These are phyloP conservation scores for Caenorhabditis sp. DNA, from an alignment of 2,888 invertebrate genomes.

Conservation along the genomic window DNA sequence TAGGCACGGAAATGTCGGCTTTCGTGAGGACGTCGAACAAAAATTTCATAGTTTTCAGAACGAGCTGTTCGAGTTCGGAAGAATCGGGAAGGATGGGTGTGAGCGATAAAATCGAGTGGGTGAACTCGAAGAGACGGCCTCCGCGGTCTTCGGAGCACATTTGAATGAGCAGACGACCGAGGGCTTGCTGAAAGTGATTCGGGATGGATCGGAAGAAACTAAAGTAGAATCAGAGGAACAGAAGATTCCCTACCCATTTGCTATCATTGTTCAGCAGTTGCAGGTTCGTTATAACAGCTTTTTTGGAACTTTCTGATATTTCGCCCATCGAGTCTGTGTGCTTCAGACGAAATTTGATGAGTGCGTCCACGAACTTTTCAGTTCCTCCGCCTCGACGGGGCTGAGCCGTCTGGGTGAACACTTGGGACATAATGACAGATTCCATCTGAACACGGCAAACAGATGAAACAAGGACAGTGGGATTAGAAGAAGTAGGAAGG, in stretches of 20 bases:
- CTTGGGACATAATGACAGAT: slow-evolving; percentile 32
- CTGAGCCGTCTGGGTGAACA: slow-evolving; percentile 35
- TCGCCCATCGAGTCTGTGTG: slow-evolving; percentile 16
- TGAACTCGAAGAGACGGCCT: slow-evolving; percentile 25
- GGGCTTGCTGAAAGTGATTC: slow-evolving; percentile 17
- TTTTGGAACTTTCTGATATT: slow-evolving; percentile 11
- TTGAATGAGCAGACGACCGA: slow-evolving; percentile 19
- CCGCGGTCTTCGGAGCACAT: slow-evolving; percentile 41
- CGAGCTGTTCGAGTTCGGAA: slow-evolving; percentile 1
- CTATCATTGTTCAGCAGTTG: slow-evolving; percentile 11
- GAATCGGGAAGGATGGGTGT: not conserved
- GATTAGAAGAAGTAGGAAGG: slow-evolving; percentile 14
- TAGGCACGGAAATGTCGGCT: slow-evolving; percentile 32
- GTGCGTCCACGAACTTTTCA: slow-evolving; percentile 40
- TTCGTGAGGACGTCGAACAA: slow-evolving; percentile 21
- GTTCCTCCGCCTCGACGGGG: slow-evolving; percentile 37
- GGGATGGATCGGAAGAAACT: too few relatives aligned
- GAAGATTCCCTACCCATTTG: slow-evolving; percentile 48
- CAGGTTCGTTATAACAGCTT: slow-evolving; percentile 24
- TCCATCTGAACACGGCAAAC: slow-evolving; percentile 43
- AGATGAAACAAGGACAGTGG: too few relatives aligned
- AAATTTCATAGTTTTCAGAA: slow-evolving; percentile 16
- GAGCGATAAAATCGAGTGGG: slow-evolving; percentile 25
- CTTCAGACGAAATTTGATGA: slow-evolving; percentile 29
- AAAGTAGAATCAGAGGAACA: too few relatives aligned